Percentiles rank a stretch among this genome's conserved stretches.
These are phyloP conservation scores for Nephrotoma flavescens DNA, from an alignment of 2,888 invertebrate species.

Conservation along the genomic window DNA sequence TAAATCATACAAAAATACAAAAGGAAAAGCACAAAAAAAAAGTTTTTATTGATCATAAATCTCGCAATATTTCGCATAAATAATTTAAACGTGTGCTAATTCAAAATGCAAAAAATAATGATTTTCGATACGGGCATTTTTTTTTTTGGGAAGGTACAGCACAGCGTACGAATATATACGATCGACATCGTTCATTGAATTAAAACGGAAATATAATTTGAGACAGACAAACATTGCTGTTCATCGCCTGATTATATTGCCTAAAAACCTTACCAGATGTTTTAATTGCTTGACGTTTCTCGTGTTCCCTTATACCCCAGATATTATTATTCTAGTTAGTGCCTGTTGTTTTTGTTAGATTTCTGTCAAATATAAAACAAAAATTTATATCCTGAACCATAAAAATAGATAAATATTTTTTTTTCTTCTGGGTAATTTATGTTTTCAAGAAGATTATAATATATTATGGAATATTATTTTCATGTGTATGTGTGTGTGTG, in stretches of 20 bases:
- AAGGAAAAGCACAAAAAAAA: background rate
- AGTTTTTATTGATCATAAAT: background rate
- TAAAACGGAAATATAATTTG: background rate
- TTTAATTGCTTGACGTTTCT: background rate
- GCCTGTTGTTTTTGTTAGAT: background rate
- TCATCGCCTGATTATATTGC: too few species aligned
- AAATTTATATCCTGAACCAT: background rate
- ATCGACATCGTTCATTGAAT: background rate
- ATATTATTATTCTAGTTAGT: background rate
- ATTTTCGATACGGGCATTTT: background rate
- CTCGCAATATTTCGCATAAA: background rate
- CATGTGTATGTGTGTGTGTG: background rate
- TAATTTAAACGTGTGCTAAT: background rate
- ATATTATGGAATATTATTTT: background rate
- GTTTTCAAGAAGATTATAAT: background rate
- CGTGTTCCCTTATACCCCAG: background rate
- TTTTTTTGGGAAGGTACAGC: too few species aligned
- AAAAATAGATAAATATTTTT: background rate
- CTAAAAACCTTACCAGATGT: background rate
- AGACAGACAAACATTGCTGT: background rate
- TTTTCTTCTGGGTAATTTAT: background rate
- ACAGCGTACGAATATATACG: background rate
- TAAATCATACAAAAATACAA: background rate
- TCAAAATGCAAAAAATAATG: background rate
- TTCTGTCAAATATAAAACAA: background rate